These are phyloP conservation scores for Lepidocolaptes lacrymiger DNA, from an alignment of 2,797 vertebrate species.

Conservation along the genomic window DNA sequence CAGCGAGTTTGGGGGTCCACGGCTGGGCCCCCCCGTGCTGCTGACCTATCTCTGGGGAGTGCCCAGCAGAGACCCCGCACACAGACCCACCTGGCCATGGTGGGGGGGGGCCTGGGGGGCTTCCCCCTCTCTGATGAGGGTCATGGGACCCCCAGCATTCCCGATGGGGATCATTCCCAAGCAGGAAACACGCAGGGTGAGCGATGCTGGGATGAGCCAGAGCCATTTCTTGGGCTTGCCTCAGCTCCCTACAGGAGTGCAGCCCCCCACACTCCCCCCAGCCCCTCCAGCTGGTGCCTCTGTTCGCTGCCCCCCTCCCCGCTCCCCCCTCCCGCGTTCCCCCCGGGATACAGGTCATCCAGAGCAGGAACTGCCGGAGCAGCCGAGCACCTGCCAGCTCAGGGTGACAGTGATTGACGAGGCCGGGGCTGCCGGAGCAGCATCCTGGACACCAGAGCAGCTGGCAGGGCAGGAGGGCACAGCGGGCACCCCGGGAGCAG, in stretches of 20 bases:
- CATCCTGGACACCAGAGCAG: neutral
- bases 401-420: conserved; percentile 46
- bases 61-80: neutral
- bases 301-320: neutral
- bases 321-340: neutral
- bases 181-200: fast-evolving
- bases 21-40: neutral
- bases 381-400: conserved; percentile 25
- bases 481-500: neutral
- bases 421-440: neutral
- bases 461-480: conserved; percentile 34
- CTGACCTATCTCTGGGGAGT: neutral
- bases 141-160: neutral
- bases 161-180: neutral
- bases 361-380: neutral
- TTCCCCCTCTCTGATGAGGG: neutral
- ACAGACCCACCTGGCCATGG: fast-evolving
- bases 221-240: neutral
- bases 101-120: neutral
- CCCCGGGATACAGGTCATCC: neutral
- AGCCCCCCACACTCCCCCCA: neutral
- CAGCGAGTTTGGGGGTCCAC: neutral
- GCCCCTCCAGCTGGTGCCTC: neutral
- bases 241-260: neutral
- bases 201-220: neutral